Base-by-base conservation (phyloP, 2,797 vertebrate genomes). In the Phoeniculus purpureus region DNA sequence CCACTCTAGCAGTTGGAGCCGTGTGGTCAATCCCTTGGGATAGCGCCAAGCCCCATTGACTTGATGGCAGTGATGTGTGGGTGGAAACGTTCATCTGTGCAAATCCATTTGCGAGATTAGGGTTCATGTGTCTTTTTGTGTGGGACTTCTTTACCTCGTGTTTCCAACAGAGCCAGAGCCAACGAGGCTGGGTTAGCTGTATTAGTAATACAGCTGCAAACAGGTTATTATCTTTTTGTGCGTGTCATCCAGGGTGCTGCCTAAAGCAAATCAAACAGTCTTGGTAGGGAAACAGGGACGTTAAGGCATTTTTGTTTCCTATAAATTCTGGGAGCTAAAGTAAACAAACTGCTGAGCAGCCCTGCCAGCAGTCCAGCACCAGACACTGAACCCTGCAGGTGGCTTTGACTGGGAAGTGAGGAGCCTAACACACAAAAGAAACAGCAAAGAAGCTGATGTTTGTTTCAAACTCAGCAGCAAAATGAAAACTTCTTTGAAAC, bases 141-240 rank as follows among this genome's bases (percentile, higher is more conserved):
- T 32, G 87, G 71, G 34, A 58, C 45, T 48, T 76, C 62, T 87
- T 92, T 47, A n/a, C 27, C 7, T 81, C 8, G 4, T 86, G 40
- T 86, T 95, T 94, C 84, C 71, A 87, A 14, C 26, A 74, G 43
- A 85, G 37, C 47, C 26, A 10, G 88, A 90, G 47, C 93, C 93
- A 90, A 56, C 45, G 8, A 56, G 64, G 45, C 72, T 92, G 15
- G 75, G 87, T 91, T 61, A 87, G 66, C 40, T 83, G 17, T 64
- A 51, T 67, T 65, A 12, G 64, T 78, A 65, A 62, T 77, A 31
- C 72, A 74, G 80, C 45, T 55, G 55, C 29, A 89, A 31, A 59
- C 17, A 90, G 15, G n/a, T 66, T 91, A 18, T 51, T 91, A 62
- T 89, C 40, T 87, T 61, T 56, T 11, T 81, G 31, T 68, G 7